phyloP scores from a whole-genome alignment of 2,888 invertebrate species.

The Andrena praecox region DNA sequence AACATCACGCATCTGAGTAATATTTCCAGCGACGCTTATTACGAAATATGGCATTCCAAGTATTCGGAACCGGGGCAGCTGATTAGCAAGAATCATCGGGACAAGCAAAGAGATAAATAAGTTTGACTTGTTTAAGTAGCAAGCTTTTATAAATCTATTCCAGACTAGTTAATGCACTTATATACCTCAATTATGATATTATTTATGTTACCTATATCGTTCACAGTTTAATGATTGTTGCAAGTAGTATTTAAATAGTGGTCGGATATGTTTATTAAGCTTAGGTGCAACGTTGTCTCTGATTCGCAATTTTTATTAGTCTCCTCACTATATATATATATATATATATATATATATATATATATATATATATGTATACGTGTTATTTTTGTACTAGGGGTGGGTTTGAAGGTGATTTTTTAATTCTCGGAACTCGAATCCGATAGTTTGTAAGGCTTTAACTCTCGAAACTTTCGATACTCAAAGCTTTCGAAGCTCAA shows the following conservation, averaged over 20 bases:
- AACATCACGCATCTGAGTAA: slow-evolving; percentile 79
- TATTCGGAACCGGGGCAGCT: slow-evolving; percentile 80
- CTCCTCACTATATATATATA: not conserved
- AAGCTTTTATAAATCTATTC: slow-evolving; percentile 4
- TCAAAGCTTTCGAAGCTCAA: too few relatives aligned
- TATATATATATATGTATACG: not conserved
- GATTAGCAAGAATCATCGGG: slow-evolving; percentile 68
- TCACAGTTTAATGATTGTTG: slow-evolving; percentile 35
- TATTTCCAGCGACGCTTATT: slow-evolving; percentile 85
- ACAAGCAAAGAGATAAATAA: slow-evolving; percentile 3
- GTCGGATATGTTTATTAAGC: not conserved
- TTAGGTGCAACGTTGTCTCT: not conserved
- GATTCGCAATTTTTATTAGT: slow-evolving; percentile 6
- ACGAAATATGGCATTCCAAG: slow-evolving; percentile 85
- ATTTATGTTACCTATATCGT: slow-evolving; percentile 14
- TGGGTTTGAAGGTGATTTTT: too few relatives aligned
- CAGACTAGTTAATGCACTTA: not conserved
- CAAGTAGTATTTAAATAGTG: not conserved
- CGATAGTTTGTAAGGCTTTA: too few relatives aligned
- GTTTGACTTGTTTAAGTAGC: not conserved
- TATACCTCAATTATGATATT: not conserved
- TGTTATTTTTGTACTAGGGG: not conserved
- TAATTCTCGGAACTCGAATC: too few relatives aligned
- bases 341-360: too few relatives aligned
- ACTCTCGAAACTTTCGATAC: too few relatives aligned